Percentiles rank a stretch among this genome's conserved stretches.
phyloP scores from a whole-genome alignment of 2,797 vertebrate genomes.

The Rhinatrema bivittatum region DNA sequence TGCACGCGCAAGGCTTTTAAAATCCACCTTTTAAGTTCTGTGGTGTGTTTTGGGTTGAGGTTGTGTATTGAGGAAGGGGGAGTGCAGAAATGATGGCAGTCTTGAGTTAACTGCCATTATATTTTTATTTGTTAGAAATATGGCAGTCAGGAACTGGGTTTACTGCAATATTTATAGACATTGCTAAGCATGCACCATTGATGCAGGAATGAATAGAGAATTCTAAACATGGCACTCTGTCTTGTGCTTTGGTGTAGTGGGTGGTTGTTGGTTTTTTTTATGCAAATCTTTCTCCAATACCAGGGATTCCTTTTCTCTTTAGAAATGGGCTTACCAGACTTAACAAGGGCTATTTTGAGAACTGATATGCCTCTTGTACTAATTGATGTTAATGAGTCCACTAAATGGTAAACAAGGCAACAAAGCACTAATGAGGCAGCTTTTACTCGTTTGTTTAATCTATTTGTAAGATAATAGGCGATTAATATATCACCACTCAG shows the following conservation, averaged over 20 bases:
- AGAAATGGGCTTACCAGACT: slow-evolving; percentile 19
- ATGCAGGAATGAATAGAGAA: neutral
- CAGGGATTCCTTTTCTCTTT: slow-evolving; percentile 3
- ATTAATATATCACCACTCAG: slow-evolving; percentile 32
- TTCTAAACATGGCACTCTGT: neutral
- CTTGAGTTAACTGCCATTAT: too few species aligned
- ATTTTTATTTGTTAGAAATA: too few species aligned
- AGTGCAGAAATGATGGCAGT: too few species aligned
- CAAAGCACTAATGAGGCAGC: slow-evolving; percentile 34
- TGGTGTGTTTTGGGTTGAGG: too few species aligned
- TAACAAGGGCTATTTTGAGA: slow-evolving; percentile 31
- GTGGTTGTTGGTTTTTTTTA: neutral
- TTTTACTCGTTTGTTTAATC: slow-evolving; percentile 40
- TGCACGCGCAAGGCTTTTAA: too few species aligned
- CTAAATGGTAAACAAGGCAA: slow-evolving; percentile 34
- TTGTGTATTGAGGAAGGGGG: too few species aligned
- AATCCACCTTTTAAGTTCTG: too few species aligned
- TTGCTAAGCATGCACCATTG: neutral
- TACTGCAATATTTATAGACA: too few species aligned
- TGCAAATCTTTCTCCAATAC: slow-evolving; percentile 12
- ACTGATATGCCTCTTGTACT: slow-evolving; percentile 27
- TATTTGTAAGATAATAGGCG: slow-evolving; percentile 35
- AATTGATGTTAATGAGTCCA: slow-evolving; percentile 38
- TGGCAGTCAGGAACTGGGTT: too few species aligned
- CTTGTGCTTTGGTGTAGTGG: neutral